These are phyloP conservation scores for Scomber colias DNA, from an alignment of 2,113 vertebrate species.

Conservation along the genomic window DNA sequence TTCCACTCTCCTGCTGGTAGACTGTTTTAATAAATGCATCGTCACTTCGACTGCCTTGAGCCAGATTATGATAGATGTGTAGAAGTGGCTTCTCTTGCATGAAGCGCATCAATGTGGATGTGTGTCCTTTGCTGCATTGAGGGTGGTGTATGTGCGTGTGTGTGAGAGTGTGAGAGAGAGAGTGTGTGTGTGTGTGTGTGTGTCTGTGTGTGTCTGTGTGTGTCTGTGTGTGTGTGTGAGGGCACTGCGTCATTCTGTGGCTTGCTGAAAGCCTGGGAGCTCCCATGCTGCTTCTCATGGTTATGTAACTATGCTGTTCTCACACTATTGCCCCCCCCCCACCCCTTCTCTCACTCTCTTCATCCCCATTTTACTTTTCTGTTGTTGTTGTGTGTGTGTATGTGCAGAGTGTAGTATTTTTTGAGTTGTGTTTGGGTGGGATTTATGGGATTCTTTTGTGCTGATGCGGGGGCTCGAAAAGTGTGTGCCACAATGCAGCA, in stretches of 20 bases:
- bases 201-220: slow-evolving; percentile 39
- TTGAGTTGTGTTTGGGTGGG: slow-evolving; percentile 22
- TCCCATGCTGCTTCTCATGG: slow-evolving; percentile 69
- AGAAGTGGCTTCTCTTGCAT: slow-evolving; percentile 53
- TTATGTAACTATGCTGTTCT: slow-evolving; percentile 76
- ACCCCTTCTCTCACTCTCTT: slow-evolving; percentile 10
- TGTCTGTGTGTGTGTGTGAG: slow-evolving; percentile 36
- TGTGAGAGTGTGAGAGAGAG: slow-evolving; percentile 28
- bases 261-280: slow-evolving; percentile 75
- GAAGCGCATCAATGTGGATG: slow-evolving; percentile 40
- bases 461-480: slow-evolving; percentile 1
- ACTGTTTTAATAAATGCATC: slow-evolving; percentile 42
- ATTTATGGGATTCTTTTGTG: slow-evolving; percentile 49
- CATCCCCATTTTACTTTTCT: no score
- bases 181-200: slow-evolving; percentile 24
- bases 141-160: slow-evolving; percentile 34
- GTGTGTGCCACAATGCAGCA: slow-evolving; percentile 36
- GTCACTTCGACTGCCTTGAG: slow-evolving; percentile 28
- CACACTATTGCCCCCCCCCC: slow-evolving; percentile 52
- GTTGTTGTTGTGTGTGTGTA: no score
- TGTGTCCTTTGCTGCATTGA: slow-evolving; percentile 64
- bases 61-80: slow-evolving; percentile 52
- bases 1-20: slow-evolving; percentile 32
- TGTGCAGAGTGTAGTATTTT: not conserved
- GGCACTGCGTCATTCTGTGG: slow-evolving; percentile 76